Evolutionary conservation across 2,797 vertebrate genomes (phyloP).

Genomic region (Gambelia wislizenii): DNA sequence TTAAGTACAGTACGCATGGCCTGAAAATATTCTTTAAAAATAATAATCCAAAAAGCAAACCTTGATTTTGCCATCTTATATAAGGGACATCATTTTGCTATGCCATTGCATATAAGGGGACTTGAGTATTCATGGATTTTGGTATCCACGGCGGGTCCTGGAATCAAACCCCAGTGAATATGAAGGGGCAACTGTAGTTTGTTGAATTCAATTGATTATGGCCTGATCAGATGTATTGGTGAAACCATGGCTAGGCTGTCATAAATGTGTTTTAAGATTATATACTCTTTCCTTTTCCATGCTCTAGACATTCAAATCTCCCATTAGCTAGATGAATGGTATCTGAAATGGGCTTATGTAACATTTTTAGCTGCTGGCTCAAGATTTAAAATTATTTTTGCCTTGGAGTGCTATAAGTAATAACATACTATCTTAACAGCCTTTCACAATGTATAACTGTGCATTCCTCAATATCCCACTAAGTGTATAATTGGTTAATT

Average conservation of each 20-base stretch:
- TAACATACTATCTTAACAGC: slow-evolving; percentile 4
- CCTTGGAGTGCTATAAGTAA: neutral
- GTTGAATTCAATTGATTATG: neutral
- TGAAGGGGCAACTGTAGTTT: no score
- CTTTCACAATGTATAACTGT: slow-evolving; percentile 5
- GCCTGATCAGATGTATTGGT: neutral
- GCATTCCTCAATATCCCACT: slow-evolving; percentile 18
- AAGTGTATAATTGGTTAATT: slow-evolving; percentile 44
- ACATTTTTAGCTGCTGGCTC: neutral
- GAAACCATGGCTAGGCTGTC: neutral
- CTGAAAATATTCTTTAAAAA: no score
- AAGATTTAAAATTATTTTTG: neutral
- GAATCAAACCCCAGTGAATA: no score
- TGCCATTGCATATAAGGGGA: no score
- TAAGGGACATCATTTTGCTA: no score
- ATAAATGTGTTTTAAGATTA: neutral
- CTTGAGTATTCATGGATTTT: no score
- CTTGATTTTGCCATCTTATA: no score
- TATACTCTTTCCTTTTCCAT: no score
- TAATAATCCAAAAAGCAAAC: no score
- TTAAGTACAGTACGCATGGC: no score
- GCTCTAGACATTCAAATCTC: neutral
- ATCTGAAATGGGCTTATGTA: neutral
- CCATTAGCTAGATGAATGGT: neutral
- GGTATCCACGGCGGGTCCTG: no score